Conservation (phyloP, 1,140 invertebrate genomes). For the Phocides pigmalion region DNA sequence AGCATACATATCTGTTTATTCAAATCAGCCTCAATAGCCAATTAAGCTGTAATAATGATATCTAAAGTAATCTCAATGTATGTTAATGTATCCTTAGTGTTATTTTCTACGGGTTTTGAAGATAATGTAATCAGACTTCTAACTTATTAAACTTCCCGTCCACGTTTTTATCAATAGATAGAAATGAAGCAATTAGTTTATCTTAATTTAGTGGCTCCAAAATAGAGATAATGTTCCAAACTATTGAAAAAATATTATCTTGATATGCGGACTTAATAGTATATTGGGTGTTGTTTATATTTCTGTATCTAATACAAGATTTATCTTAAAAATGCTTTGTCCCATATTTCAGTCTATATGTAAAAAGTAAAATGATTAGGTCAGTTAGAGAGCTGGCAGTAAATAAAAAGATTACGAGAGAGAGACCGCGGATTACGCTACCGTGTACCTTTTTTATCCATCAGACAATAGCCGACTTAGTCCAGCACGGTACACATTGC, state of each 20-base stretch:
- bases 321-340: no score
- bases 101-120: conserved; percentile 20
- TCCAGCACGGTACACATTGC: conserved; percentile 53
- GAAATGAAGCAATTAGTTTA: conserved; percentile 13
- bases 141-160: conserved; percentile 1
- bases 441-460: conserved; percentile 62
- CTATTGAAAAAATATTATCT: background rate
- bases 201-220: conserved; percentile 9
- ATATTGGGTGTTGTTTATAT: background rate
- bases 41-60: conserved; percentile 32
- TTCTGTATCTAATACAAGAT: background rate
- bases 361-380: conserved; percentile 48
- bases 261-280: background rate
- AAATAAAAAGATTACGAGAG: conserved; percentile 64
- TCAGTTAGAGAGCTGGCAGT: conserved; percentile 50
- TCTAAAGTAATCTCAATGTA: conserved; percentile 29
- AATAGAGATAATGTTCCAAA: background rate
- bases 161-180: conserved; percentile 15
- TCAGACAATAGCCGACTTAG: conserved; percentile 65
- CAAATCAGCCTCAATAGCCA: conserved; percentile 26
- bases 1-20: conserved; percentile 29
- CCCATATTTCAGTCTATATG: background rate
- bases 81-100: conserved; percentile 25
- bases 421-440: conserved; percentile 44
- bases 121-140: conserved; percentile 20